Percentiles rank a stretch among this genome's conserved stretches.
Evolutionary conservation across 2,888 invertebrate species (phyloP).

Genomic region (Gryllus longicercus): DNA sequence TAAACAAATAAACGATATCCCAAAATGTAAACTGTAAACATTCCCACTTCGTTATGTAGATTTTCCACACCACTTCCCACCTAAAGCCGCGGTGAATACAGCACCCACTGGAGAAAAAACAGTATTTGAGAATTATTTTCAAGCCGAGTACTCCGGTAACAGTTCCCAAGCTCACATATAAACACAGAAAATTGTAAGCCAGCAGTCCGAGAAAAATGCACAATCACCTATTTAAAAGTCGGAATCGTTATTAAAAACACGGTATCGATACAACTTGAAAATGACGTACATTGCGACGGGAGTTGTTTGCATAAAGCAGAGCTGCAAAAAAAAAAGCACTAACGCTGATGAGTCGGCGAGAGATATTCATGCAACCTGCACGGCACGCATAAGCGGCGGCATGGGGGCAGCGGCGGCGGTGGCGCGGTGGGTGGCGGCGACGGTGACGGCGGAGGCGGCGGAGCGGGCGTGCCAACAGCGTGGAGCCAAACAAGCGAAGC

Average conservation of each 20-base stretch:
- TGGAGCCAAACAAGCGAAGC: no score
- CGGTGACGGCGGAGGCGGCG: neutral
- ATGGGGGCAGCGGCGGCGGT: neutral
- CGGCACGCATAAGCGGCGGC: neutral
- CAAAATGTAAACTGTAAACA: neutral
- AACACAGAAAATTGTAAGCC: neutral
- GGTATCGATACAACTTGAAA: neutral
- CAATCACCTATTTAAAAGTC: neutral
- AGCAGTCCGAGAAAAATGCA: constrained; percentile 2
- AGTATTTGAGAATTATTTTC: neutral
- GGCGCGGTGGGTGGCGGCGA: neutral
- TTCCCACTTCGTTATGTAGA: neutral
- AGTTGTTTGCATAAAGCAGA: neutral
- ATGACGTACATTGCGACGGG: neutral
- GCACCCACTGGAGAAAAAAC: neutral
- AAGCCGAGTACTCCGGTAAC: neutral
- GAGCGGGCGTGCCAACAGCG: neutral
- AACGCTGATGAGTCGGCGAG: neutral
- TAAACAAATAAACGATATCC: neutral
- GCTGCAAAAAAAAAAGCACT: neutral
- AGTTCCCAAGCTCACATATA: neutral
- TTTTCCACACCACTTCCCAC: neutral
- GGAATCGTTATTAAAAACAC: constrained; percentile 2
- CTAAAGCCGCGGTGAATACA: neutral
- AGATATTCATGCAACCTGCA: no score